These are phyloP conservation scores for Nyleta sp. DNA, from an alignment of 2,888 invertebrate species.

Conservation along the genomic window DNA sequence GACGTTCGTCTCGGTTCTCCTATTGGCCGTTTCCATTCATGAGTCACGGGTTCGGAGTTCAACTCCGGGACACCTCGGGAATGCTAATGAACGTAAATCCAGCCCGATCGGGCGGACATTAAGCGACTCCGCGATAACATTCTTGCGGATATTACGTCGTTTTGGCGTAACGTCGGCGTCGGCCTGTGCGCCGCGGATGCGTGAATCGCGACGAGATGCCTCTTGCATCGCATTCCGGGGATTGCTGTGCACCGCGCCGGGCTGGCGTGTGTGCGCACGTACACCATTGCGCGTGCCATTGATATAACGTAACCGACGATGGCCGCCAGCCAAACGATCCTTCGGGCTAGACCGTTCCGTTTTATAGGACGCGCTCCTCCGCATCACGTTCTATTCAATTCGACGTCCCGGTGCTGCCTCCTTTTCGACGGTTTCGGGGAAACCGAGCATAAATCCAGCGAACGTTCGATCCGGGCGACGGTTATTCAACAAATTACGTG, in stretches of 20 bases:
- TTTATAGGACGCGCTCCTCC: conserved; percentile 49
- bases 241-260: conserved; percentile 34
- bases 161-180: conserved; percentile 39
- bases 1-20: conserved; percentile 11
- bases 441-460: no score
- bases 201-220: conserved; percentile 55
- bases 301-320: conserved; percentile 62
- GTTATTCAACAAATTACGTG: no score
- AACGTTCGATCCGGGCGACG: no score
- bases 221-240: conserved; percentile 53
- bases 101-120: conserved; percentile 19
- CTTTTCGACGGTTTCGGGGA: no score
- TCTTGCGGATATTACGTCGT: conserved; percentile 57
- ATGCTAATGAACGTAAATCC: conserved; percentile 50
- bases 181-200: conserved; percentile 21
- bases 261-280: conserved; percentile 24
- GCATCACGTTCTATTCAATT: no score
- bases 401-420: no score
- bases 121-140: conserved; percentile 41
- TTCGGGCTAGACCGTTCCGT: conserved; percentile 72
- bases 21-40: conserved; percentile 27
- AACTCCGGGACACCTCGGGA: conserved; percentile 21
- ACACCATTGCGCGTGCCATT: conserved; percentile 49
- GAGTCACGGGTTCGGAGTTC: conserved; percentile 50
- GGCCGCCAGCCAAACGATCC: conserved; percentile 72